Percentiles rank a stretch among this genome's conserved stretches.
phyloP scores from a whole-genome alignment of 2,113 vertebrate genomes.

The Bufo gargarizans region DNA sequence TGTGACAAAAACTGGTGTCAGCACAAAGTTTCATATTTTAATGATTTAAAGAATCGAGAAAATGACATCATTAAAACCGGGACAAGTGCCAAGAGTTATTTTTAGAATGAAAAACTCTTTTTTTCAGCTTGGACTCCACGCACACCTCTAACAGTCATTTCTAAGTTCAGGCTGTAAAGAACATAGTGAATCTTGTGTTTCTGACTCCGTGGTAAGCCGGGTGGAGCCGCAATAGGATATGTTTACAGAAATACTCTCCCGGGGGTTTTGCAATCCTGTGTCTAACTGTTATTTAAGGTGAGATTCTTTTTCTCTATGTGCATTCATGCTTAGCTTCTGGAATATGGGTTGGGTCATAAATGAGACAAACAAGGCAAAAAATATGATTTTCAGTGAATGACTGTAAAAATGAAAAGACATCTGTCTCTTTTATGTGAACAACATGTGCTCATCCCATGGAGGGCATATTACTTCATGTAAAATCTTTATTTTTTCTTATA shows the following conservation, averaged over 20 bases:
- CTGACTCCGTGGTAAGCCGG: conserved; percentile 6
- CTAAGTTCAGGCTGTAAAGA: neutral
- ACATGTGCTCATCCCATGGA: neutral
- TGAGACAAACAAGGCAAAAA: conserved; percentile 3
- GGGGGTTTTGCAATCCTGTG: conserved; percentile 40
- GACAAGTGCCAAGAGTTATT: neutral
- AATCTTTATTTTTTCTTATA: neutral
- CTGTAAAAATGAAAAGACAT: neutral
- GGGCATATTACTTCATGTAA: neutral
- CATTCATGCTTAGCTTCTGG: conserved; percentile 48
- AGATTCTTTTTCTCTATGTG: conserved; percentile 43
- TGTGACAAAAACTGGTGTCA: neutral
- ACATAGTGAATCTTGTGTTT: conserved; percentile 30
- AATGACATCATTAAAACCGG: neutral
- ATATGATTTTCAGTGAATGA: conserved; percentile 8
- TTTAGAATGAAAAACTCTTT: neutral
- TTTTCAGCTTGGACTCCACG: neutral
- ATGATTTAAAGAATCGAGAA: neutral
- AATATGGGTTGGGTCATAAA: conserved; percentile 24
- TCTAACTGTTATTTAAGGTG: conserved; percentile 42
- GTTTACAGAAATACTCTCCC: conserved; percentile 41
- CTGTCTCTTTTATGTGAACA: neutral
- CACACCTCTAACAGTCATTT: conserved; percentile 8
- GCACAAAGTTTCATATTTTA: neutral
- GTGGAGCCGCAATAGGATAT: conserved; percentile 41